These are phyloP conservation scores for Philopedon plagiatum DNA, from an alignment of 2,888 invertebrate species.

Conservation along the genomic window DNA sequence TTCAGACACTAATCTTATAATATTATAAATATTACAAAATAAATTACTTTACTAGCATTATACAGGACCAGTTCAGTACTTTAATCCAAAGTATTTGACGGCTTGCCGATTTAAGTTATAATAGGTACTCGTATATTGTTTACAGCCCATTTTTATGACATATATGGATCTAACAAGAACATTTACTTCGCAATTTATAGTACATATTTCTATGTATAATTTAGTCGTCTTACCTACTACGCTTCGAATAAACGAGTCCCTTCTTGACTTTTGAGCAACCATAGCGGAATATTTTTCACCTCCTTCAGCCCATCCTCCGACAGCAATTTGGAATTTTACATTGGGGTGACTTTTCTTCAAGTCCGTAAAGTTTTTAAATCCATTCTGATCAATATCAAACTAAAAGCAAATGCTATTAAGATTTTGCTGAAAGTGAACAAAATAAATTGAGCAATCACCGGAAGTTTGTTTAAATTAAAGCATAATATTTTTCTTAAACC, in stretches of 20 bases:
- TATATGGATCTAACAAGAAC: too few species aligned
- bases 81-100: too few species aligned
- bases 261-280: slow-evolving; percentile 79
- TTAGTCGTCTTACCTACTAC: slow-evolving; percentile 76
- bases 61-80: too few species aligned
- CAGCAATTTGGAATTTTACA: slow-evolving; percentile 84
- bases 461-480: background rate
- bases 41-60: too few species aligned
- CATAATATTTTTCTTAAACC: background rate
- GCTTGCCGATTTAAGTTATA: too few species aligned
- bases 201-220: too few species aligned
- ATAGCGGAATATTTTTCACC: slow-evolving; percentile 89
- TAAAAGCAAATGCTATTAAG: slow-evolving; percentile 59
- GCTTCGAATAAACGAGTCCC: slow-evolving; percentile 82
- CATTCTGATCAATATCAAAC: slow-evolving; percentile 82
- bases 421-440: slow-evolving; percentile 45
- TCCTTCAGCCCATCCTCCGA: slow-evolving; percentile 94
- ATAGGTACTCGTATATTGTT: too few species aligned
- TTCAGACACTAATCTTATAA: too few species aligned
- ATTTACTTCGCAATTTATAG: too few species aligned
- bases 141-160: too few species aligned
- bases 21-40: too few species aligned
- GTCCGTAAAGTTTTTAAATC: slow-evolving; percentile 85
- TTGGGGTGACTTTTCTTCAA: slow-evolving; percentile 79
- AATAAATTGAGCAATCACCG: slow-evolving; percentile 9